Conservation (phyloP, 2,113 vertebrate species). For the Passer domesticus region DNA sequence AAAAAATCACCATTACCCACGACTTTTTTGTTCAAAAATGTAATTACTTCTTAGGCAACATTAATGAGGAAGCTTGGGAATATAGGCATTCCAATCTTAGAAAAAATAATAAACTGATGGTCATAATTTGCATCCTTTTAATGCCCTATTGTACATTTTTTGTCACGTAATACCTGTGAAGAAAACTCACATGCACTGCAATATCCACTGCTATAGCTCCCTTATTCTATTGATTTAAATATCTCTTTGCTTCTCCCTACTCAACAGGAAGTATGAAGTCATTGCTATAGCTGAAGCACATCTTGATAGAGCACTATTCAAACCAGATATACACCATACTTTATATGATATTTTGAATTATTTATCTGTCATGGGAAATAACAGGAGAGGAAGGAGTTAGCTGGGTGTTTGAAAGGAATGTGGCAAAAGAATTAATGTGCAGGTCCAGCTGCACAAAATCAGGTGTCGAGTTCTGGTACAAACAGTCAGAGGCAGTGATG, state of each 20-base stretch:
- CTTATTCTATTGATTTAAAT: slow-evolving; percentile 71
- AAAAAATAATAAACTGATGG: not conserved
- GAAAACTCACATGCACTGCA: slow-evolving; percentile 6
- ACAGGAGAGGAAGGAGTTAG: slow-evolving; percentile 59
- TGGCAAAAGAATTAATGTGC: slow-evolving; percentile 42
- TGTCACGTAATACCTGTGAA: not conserved
- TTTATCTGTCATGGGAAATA: slow-evolving; percentile 74
- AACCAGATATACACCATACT: slow-evolving; percentile 43
- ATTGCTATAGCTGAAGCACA: slow-evolving; percentile 44
- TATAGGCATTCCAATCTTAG: not conserved
- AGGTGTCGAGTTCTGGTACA: not conserved
- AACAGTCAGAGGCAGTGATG: not conserved
- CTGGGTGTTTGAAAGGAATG: slow-evolving; percentile 54
- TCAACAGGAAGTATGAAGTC: slow-evolving; percentile 77
- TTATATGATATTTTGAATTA: slow-evolving; percentile 73
- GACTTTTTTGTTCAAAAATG: not conserved
- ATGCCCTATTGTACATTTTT: not conserved
- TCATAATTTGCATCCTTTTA: not conserved
- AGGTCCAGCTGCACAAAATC: slow-evolving; percentile 45
- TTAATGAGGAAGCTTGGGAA: slow-evolving; percentile 30
- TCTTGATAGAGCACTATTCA: slow-evolving; percentile 60
- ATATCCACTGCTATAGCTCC: slow-evolving; percentile 31
- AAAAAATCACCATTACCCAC: not conserved
- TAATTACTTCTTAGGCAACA: slow-evolving; percentile 1
- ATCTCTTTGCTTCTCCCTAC: slow-evolving; percentile 56